Evolutionary conservation across 2,888 invertebrate species (phyloP), one percentile per base, ranked within the genome.

Genomic region (Tridacna gigas): DNA sequence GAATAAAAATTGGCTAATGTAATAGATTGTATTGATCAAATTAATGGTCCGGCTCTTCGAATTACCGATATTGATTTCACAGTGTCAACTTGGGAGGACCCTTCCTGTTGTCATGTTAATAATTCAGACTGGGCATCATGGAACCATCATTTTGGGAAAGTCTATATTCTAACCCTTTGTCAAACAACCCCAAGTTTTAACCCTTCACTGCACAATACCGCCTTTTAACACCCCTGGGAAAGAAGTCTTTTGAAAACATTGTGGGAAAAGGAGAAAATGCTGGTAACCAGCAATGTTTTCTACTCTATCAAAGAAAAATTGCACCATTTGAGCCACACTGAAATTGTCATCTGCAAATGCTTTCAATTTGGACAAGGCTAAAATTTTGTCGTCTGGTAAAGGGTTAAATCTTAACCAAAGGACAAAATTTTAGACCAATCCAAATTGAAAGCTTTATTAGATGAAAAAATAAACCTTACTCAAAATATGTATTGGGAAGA

Each of bases 11-110:
- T 75, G 82, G 75, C 84, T 84, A 84, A 84, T 84, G 79, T 83
- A 86, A 84, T 82, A 83, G 80, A 86, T 82, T 79, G 69, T 83
- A 86, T 83, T 86, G 86, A 86, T 86, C 80, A 86, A 75, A 86
- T 86, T 86, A 86, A 86, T 86, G 86, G 83, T 48, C 63, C 25
- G 20, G 51, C 51, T 74, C 75, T 81, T 86, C 76, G 71, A 69
- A 77, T 86, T 86, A 80, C 82, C 48, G 47, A 56, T 81, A 84
- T 86, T 80, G 86, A 84, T 86, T 79, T 60, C 26, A 79, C 60
- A 77, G 82, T 83, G 86, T 80, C 86, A 83, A 82, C 83, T 15
- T 51, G 47, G 71, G 71, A 71, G 71, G 51, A 25, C 71, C 51
- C 51, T 71, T 71, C 20, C 48, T 37, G 45, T 67, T n/a, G 67